Evolutionary conservation across 2,113 vertebrate genomes (phyloP), one percentile per base, ranked within the genome.

Genomic region (Astur gentilis): DNA sequence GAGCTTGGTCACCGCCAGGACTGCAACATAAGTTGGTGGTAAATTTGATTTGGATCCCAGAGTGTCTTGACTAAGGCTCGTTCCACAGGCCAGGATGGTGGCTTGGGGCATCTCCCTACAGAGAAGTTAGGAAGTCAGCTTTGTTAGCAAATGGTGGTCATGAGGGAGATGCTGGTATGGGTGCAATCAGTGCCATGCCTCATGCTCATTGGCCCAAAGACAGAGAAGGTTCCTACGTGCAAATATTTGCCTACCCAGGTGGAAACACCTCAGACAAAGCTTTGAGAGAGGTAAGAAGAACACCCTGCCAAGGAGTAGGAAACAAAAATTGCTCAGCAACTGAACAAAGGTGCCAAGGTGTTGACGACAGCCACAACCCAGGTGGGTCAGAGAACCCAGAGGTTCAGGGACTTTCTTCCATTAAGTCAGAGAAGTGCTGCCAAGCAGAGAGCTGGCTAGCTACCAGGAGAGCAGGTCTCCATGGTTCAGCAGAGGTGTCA

Each of bases 1-100:
- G 42, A 87, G 42, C 62, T 26, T 32, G 21, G 40, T 47, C 69
- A 40, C 54, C 69, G 26, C 45, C 54, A 27, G 62, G 69, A 55
- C 40, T 20, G 47, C n/a, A 62, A 10, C 0, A 1, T 23, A 42
- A 76, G 26, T 6, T 31, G 76, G 69, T 0, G 5, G 52, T 38
- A 42, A 25, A 85, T 42, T 32, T 38, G 16, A 40, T 61, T 44
- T 80, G 69, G 54, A 44, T 55, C 52, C 20, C 1, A 2, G 47
- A 16, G 38, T 18, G 45, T 66, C 85, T n/a, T 8, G 38, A 66
- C n/a, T 71, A 47, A n/a, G 26, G 38, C 25, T 66, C 1, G 0
- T n/a, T 71, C 29, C 52, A 36, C 1, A 4, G 23, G 14, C 42
- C 1, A 1, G 23, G 14, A 10, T 42, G 47, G 32, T 62, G n/a